phyloP scores from a whole-genome alignment of 2,888 invertebrate genomes.

The Lobophora halterata region DNA sequence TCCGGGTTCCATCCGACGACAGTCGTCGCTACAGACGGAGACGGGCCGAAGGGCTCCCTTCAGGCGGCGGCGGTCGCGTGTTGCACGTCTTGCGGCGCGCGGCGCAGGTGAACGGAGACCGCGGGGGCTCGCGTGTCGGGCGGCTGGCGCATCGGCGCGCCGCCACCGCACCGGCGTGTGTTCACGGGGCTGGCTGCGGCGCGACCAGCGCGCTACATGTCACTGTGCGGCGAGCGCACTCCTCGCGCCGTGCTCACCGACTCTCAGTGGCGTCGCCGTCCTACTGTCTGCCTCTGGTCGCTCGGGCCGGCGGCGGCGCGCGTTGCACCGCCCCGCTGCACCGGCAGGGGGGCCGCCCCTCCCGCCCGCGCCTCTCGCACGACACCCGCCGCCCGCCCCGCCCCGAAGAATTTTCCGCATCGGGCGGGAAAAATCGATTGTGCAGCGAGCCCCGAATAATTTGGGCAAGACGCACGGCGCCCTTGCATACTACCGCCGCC shows the following conservation, averaged over 20 bases:
- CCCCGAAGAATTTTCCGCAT: constrained; percentile 80
- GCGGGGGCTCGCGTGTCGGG: constrained; percentile 56
- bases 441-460: constrained; percentile 80
- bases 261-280: constrained; percentile 80
- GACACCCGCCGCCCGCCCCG: constrained; percentile 68
- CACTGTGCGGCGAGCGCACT: constrained; percentile 78
- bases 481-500: constrained; percentile 63
- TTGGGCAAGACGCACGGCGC: constrained; percentile 81
- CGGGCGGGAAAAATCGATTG: constrained; percentile 82
- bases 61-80: constrained; percentile 44
- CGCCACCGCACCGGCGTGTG: constrained; percentile 69
- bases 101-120: constrained; percentile 54
- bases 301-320: constrained; percentile 73
- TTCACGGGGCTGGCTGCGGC: constrained; percentile 74
- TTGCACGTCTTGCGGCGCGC: constrained; percentile 39
- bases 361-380: constrained; percentile 57
- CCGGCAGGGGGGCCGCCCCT: constrained; percentile 77
- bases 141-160: constrained; percentile 76
- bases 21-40: constrained; percentile 71
- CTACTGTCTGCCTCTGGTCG: constrained; percentile 80
- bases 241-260: constrained; percentile 78
- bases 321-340: constrained; percentile 80
- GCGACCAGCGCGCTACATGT: constrained; percentile 76
- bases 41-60: constrained; percentile 73
- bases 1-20: constrained; percentile 79